Base-by-base conservation (phyloP, 2,888 invertebrate species). In the Formica aserva region DNA sequence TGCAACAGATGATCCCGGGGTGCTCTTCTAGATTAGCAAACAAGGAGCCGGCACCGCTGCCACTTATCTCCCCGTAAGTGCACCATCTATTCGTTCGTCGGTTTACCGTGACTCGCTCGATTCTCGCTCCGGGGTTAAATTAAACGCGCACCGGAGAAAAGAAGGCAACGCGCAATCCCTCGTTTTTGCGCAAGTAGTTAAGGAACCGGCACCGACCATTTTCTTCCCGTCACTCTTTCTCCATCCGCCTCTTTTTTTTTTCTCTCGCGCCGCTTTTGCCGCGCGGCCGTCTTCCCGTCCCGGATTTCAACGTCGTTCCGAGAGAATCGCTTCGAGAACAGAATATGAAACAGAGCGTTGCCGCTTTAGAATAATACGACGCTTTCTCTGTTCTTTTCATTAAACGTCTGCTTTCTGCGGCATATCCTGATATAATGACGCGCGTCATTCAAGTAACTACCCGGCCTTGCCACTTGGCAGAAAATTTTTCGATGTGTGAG, bases 1-100 rank as follows among this genome's bases (percentile, higher is more conserved):
- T 91, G 92, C 92, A 92, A 92, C 92, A 92, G 92, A 92, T 92
- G 92, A 92, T 92, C 90, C 89, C 81, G 83, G 82, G 78, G 82
- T 83, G 88, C 89, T 90, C 87, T 90, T 91, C 87, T 92, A 92
- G 92, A 93, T 93, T 92, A 93, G 91, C 92, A 92, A 93, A 92
- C 92, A 92, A 92, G 92, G 88, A 90, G 87, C 86, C 89, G 82
- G 88, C 84, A 88, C 84, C 85, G 86, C 90, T 87, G 86, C 92
- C 91, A 92, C 92, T 92, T 93, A 92, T 92, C 92, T 91, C 87
- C 74, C 87, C 88, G 89, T 89, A 90, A 92, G 92, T 92, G 91
- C 92, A 89, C 91, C 91, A 91, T 91, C 91, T 87, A 92, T 91
- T 91, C 90, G 89, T 91, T 77, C 82, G 86, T 67, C 75, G 84